Evolutionary conservation across 2,888 invertebrate species (phyloP).

Genomic region (Scaptomyza caliginosa): DNA sequence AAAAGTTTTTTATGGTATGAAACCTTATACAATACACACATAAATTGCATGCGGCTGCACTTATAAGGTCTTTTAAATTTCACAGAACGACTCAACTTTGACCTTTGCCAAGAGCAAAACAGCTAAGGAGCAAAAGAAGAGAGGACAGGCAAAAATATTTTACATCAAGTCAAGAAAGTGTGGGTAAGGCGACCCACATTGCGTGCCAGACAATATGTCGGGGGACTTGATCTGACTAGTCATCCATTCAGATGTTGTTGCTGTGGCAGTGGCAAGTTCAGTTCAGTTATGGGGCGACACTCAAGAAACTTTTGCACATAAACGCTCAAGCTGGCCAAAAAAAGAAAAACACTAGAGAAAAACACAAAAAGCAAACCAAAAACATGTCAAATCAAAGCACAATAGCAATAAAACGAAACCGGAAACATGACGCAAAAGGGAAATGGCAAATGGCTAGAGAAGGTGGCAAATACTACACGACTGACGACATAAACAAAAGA

Average conservation of each 20-base stretch:
- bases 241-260: slow-evolving; percentile 29
- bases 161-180: slow-evolving; percentile 19
- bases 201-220: slow-evolving; percentile 45
- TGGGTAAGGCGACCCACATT: slow-evolving; percentile 49
- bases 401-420: slow-evolving; percentile 34
- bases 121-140: neutral
- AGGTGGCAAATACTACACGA: slow-evolving; percentile 1
- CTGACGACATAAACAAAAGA: slow-evolving; percentile 19
- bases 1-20: neutral
- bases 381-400: slow-evolving; percentile 47
- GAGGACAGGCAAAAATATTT: slow-evolving; percentile 32
- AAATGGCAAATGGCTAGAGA: slow-evolving; percentile 2
- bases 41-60: neutral
- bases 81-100: slow-evolving; percentile 50
- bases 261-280: slow-evolving; percentile 18
- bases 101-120: slow-evolving; percentile 49
- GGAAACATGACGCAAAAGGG: slow-evolving; percentile 35
- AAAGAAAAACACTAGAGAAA: neutral
- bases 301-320: slow-evolving; percentile 37
- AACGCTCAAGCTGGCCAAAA: neutral
- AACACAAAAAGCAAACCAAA: slow-evolving; percentile 12
- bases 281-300: slow-evolving; percentile 37
- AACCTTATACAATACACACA: neutral
- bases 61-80: neutral
- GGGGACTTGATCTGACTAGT: slow-evolving; percentile 41